Conservation (phyloP, 2,113 vertebrate species). For the Neogobius melanostomus region DNA sequence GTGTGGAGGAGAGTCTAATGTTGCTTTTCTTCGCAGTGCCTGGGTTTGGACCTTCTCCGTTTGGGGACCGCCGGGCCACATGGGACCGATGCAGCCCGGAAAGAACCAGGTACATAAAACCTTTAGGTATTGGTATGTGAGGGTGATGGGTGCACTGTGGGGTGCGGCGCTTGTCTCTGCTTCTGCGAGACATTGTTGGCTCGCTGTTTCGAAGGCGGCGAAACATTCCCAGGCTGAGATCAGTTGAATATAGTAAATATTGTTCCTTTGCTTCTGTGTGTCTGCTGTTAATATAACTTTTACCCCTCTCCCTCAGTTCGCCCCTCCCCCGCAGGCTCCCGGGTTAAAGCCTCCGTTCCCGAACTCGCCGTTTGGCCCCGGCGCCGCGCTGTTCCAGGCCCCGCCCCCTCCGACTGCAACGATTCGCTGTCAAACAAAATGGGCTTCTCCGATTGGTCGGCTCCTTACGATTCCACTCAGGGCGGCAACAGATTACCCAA, state of each 20-base stretch:
- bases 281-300: neutral
- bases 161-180: too few species aligned
- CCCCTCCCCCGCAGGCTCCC: slow-evolving; percentile 70
- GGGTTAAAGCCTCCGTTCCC: slow-evolving; percentile 86
- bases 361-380: slow-evolving; percentile 79
- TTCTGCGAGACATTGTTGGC: too few species aligned
- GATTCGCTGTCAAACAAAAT: slow-evolving; percentile 78
- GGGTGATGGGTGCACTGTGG: too few species aligned
- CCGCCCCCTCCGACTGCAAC: slow-evolving; percentile 79
- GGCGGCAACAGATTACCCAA: slow-evolving; percentile 79
- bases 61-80: slow-evolving; percentile 83
- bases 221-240: too few species aligned
- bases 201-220: too few species aligned
- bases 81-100: slow-evolving; percentile 81
- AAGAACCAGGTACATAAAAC: slow-evolving; percentile 80
- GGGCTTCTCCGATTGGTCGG: slow-evolving; percentile 84
- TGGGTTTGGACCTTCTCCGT: slow-evolving; percentile 83
- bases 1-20: too few species aligned
- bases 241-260: too few species aligned
- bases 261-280: too few species aligned
- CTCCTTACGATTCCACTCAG: slow-evolving; percentile 83
- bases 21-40: slow-evolving; percentile 63
- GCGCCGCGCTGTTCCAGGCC: slow-evolving; percentile 80
- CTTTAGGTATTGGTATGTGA: too few species aligned
- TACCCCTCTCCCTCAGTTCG: slow-evolving; percentile 46